Evolutionary conservation across 2,113 vertebrate species (phyloP).

Genomic region (Falcunculus frontatus): DNA sequence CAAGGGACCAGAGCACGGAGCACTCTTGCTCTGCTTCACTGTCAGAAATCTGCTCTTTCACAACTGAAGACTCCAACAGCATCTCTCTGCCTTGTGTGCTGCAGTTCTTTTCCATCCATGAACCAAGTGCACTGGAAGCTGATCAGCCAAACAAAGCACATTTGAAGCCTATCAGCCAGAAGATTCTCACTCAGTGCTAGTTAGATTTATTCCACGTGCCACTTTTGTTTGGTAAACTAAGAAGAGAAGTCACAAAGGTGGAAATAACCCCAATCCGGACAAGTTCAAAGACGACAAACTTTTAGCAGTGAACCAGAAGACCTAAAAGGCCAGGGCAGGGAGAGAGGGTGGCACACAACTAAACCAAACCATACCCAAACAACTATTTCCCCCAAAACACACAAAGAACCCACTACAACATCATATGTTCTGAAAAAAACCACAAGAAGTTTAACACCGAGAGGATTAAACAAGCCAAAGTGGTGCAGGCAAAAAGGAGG

Average conservation of each 20-base stretch:
- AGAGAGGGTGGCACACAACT: not conserved
- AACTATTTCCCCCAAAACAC: not conserved
- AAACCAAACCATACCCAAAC: not conserved
- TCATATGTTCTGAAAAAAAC: accelerated
- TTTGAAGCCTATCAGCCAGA: not conserved
- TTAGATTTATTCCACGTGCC: accelerated
- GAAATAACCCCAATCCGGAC: not conserved
- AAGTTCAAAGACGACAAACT: not conserved
- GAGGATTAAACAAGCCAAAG: not conserved
- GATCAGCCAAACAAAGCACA: not conserved
- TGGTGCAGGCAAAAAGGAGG: not conserved
- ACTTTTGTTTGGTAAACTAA: not conserved
- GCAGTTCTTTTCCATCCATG: not conserved
- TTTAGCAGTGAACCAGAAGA: not conserved
- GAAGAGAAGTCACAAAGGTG: not conserved
- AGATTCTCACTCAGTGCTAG: not conserved
- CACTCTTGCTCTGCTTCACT: not conserved
- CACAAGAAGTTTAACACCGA: not conserved
- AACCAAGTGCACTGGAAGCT: not conserved
- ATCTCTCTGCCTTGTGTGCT: not conserved
- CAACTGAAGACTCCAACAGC: not conserved
- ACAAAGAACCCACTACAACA: not conserved
- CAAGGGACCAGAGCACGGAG: accelerated
- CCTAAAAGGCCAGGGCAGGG: not conserved
- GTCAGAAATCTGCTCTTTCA: not conserved